Evolutionary conservation across 1,140 invertebrate species (phyloP), one percentile per base, ranked within the genome.

Genomic region (Agrypnia vestita): DNA sequence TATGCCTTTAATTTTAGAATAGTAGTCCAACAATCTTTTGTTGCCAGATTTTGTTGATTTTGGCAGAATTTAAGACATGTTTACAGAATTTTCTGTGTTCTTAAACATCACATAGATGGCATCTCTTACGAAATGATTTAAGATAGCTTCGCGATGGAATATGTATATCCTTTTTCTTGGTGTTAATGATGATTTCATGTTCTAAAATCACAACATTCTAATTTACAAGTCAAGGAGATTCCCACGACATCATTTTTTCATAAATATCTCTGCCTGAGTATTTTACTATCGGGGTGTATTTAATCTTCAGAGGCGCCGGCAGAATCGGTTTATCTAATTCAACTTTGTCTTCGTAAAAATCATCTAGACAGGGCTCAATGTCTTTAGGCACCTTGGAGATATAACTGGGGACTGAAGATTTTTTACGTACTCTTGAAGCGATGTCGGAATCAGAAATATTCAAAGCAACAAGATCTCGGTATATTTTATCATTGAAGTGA

Each of bases 401-500:
- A 15, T 76, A 76, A 46, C 49, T 82, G 49, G 53, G 82, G 80
- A 83, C 80, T 11, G 76, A 61, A 46, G 81, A 47, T 78, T 82
- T 85, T 69, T 84, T 85, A 19, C 85, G 85, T 51, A 84, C 85
- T 56, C 84, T 86, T 46, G 53, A 84, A 80, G 86, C 86, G 11
- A 80, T 19, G 43, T 82, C 84, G 25, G 84, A 84, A 21, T 86
- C 78, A 80, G 84, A 85, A n/a, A 85, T 83, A 84, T 90, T 90
- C n/a, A 89, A 72, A 84, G 88, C 88, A 4, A 89, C 86, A 56
- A 90, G 83, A 69, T 90, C 87, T 79, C 87, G 88, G 76, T 88
- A 90, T 61, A 90, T 87, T 82, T 83, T 87, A 51, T 90, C 87
- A 84, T 89, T 88, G 56, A 88, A 86, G 78, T 89, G 88, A 78